These are phyloP conservation scores for Heptranchias perlo DNA, from an alignment of 2,113 vertebrate genomes.

Conservation along the genomic window DNA sequence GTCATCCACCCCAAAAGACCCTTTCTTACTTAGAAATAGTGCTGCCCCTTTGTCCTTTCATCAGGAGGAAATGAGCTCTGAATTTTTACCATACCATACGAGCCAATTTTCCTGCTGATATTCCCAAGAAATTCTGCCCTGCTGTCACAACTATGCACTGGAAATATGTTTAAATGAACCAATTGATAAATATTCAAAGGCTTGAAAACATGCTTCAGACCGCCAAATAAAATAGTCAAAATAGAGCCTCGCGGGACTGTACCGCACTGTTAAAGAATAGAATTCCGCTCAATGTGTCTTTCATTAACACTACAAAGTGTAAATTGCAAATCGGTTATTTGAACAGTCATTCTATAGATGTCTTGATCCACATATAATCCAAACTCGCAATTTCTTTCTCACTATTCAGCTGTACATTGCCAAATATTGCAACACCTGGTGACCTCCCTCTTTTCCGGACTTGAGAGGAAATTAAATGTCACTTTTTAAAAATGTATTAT, in stretches of 20 bases:
- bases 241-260: background rate
- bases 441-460: background rate
- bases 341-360: background rate
- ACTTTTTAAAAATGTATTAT: background rate
- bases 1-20: background rate
- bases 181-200: conserved; percentile 36
- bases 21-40: conserved; percentile 12
- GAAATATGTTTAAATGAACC: conserved; percentile 30
- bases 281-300: conserved; percentile 28
- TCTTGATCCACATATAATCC: background rate
- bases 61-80: conserved; percentile 19
- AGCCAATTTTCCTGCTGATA: conserved; percentile 32
- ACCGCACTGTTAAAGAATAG: background rate
- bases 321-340: conserved; percentile 35
- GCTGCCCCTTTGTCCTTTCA: background rate
- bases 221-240: conserved; percentile 30
- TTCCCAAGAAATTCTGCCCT: conserved; percentile 15
- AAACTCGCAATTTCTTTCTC: conserved; percentile 10
- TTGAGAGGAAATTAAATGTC: conserved; percentile 26
- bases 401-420: background rate
- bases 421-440: conserved; percentile 22
- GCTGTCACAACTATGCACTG: conserved; percentile 13
- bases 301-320: conserved; percentile 31
- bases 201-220: conserved; percentile 16
- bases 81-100: background rate